Conservation (phyloP, 2,888 invertebrate species). For the Operophtera brumata region DNA sequence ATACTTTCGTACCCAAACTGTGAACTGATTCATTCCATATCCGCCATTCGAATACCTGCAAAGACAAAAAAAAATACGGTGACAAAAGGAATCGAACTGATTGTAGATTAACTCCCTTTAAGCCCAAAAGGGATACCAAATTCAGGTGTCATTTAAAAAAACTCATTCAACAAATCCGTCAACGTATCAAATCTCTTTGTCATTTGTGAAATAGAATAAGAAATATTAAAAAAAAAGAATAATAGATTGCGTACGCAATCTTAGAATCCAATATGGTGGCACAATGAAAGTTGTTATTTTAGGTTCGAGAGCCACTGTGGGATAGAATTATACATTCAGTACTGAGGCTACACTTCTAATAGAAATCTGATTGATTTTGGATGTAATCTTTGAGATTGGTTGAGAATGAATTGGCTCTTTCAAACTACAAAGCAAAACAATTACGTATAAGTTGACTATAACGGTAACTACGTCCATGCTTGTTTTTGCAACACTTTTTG, state of each 20-base stretch:
- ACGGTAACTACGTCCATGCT: background rate
- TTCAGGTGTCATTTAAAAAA: constrained; percentile 74
- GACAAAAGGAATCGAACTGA: constrained; percentile 64
- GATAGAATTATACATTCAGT: constrained; percentile 51
- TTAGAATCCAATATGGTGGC: constrained; percentile 63
- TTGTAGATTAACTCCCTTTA: constrained; percentile 52
- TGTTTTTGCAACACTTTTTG: background rate
- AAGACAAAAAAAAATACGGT: constrained; percentile 24
- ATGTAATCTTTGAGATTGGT: constrained; percentile 27
- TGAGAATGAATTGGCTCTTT: constrained; percentile 25
- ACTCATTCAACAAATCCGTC: constrained; percentile 67
- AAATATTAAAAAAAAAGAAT: constrained; percentile 45
- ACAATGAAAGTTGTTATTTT: constrained; percentile 71
- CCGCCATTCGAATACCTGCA: constrained; percentile 49
- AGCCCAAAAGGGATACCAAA: constrained; percentile 56
- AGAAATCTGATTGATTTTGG: constrained; percentile 33
- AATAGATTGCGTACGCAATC: constrained; percentile 70
- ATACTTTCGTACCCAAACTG: background rate
- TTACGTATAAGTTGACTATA: background rate
- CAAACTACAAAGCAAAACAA: constrained; percentile 12
- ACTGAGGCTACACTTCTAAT: constrained; percentile 29
- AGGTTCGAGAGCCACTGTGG: constrained; percentile 57
- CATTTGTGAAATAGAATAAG: constrained; percentile 37
- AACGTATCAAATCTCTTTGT: constrained; percentile 70
- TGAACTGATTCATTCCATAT: constrained; percentile 6